Evolutionary conservation across 53 echinoderm and acorn worm species (phyloP).

Genomic region (Zoroaster sp.): DNA sequence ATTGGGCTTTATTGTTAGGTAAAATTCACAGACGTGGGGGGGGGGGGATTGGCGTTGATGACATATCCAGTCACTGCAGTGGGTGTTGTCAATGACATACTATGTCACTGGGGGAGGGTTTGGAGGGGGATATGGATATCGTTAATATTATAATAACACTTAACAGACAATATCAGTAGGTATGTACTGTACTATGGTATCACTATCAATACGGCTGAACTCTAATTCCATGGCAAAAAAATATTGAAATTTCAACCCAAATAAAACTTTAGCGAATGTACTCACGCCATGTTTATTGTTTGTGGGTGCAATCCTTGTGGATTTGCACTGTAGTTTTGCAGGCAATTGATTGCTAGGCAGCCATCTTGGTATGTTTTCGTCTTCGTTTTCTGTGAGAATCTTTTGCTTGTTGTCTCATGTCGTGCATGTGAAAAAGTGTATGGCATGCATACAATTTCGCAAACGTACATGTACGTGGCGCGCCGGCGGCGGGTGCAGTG

Average conservation of each 20-base stretch:
- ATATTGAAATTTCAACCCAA: not conserved
- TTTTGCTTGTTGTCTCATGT: constrained; percentile 52
- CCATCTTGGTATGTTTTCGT: constrained; percentile 69
- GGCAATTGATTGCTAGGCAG: constrained; percentile 37
- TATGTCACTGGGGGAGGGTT: too few relatives aligned
- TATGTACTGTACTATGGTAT: too few relatives aligned
- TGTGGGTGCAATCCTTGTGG: constrained; percentile 64
- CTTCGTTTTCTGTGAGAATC: not conserved
- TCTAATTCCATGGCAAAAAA: not conserved
- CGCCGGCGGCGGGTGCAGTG: not conserved
- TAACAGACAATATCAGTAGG: too few relatives aligned
- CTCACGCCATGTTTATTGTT: constrained; percentile 81
- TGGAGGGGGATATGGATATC: too few relatives aligned
- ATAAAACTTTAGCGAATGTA: constrained; percentile 9
- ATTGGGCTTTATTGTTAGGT: too few relatives aligned
- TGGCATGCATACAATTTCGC: not conserved
- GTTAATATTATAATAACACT: too few relatives aligned
- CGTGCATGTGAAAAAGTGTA: not conserved
- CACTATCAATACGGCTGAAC: too few relatives aligned
- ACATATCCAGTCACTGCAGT: too few relatives aligned
- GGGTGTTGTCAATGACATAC: too few relatives aligned
- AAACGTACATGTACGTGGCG: too few relatives aligned
- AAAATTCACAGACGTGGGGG: too few relatives aligned
- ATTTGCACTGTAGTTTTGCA: constrained; percentile 54
- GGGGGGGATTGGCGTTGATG: too few relatives aligned